A percentile compares a stretch with the other conserved stretches of the same genome.
phyloP scores from a whole-genome alignment of 2,888 invertebrate species.

The Morpho helenor region DNA sequence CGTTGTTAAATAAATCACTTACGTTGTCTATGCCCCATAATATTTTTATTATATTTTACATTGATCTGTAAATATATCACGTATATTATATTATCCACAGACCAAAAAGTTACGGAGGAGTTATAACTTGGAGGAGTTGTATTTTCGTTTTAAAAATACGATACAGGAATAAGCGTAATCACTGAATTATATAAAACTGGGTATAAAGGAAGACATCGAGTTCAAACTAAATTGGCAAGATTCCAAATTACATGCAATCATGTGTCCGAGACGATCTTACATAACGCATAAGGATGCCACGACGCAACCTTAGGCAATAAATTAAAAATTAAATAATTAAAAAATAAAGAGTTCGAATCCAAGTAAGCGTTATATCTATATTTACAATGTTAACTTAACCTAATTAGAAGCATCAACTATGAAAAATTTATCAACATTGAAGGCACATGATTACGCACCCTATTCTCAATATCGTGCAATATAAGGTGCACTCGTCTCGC shows the following conservation, averaged over 20 bases:
- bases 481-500: conserved; percentile 50
- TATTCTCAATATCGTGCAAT: conserved; percentile 59
- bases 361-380: conserved; percentile 63
- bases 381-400: conserved; percentile 69
- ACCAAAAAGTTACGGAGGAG: too few relatives aligned
- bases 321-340: conserved; percentile 67
- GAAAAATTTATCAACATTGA: conserved; percentile 74
- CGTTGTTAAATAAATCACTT: too few relatives aligned
- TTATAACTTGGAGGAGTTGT: too few relatives aligned
- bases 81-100: too few relatives aligned
- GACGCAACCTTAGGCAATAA: conserved; percentile 55
- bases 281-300: conserved; percentile 6
- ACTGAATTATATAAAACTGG: conserved; percentile 2
- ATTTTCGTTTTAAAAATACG: too few relatives aligned
- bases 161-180: conserved; percentile 1
- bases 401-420: conserved; percentile 78
- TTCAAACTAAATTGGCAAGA: conserved; percentile 6
- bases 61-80: too few relatives aligned
- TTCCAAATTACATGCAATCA: conserved; percentile 5
- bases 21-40: too few relatives aligned
- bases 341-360: conserved; percentile 68
- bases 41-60: too few relatives aligned
- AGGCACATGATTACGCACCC: conserved; percentile 79
- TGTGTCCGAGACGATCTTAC: conserved; percentile 11
- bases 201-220: conserved; percentile 19